Evolutionary conservation across 2,888 invertebrate species (phyloP).

Genomic region (Bellardia pandia): DNA sequence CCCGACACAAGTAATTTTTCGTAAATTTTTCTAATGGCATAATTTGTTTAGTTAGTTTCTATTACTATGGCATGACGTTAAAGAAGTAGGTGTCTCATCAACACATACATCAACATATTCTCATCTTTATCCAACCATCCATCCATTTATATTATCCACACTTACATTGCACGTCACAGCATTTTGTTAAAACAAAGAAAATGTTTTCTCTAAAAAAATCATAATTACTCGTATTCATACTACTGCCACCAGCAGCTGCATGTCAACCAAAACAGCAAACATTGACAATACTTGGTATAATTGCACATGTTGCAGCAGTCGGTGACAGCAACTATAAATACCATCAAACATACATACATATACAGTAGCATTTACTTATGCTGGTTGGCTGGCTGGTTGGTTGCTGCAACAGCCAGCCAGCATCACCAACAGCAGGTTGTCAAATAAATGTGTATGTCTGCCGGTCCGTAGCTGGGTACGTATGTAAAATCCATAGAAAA

Average conservation of each 20-base stretch:
- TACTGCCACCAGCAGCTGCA: slow-evolving; percentile 41
- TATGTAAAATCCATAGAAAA: slow-evolving; percentile 52
- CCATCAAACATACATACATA: background rate
- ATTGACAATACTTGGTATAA: slow-evolving; percentile 45
- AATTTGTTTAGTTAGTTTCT: slow-evolving; percentile 3
- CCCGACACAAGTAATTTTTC: slow-evolving; percentile 3
- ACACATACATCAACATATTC: background rate
- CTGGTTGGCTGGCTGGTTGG: background rate
- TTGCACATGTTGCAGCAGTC: slow-evolving; percentile 16
- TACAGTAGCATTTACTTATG: slow-evolving; percentile 15
- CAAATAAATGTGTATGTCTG: slow-evolving; percentile 13
- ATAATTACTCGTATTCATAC: slow-evolving; percentile 40
- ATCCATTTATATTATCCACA: slow-evolving; percentile 22
- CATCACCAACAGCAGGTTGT: slow-evolving; percentile 49
- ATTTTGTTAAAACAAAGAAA: slow-evolving; percentile 36
- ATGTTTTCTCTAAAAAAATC: slow-evolving; percentile 22
- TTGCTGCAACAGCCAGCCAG: background rate
- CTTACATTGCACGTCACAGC: slow-evolving; percentile 26
- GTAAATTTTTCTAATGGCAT: slow-evolving; percentile 14
- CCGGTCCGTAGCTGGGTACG: background rate
- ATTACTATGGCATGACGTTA: background rate
- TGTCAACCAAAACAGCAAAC: slow-evolving; percentile 52
- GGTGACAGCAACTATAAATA: background rate
- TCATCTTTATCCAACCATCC: background rate
- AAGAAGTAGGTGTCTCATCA: no score